Percentiles rank a stretch among this genome's conserved stretches.
phyloP scores from a whole-genome alignment of 2,113 vertebrate species.

The Dendrocopos noguchii region DNA sequence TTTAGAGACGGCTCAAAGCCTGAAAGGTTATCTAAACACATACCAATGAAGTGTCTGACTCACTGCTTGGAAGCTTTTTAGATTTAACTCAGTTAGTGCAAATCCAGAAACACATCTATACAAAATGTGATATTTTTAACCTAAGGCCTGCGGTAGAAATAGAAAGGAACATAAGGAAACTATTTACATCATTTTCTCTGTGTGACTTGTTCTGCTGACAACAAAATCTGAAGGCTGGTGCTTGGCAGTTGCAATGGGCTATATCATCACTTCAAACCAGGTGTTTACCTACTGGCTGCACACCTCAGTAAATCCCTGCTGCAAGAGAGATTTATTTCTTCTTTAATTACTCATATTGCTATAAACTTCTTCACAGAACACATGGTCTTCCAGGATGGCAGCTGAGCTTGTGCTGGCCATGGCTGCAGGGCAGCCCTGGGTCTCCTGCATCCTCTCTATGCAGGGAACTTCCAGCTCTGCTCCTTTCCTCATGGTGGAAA shows the following conservation, averaged over 20 bases:
- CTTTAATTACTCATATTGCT: not conserved
- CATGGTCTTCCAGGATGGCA: not conserved
- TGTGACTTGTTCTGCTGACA: not conserved
- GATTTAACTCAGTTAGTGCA: not conserved
- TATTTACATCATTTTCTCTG: not conserved
- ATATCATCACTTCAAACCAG: accelerated
- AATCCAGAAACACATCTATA: not conserved
- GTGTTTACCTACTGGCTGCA: not conserved
- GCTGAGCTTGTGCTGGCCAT: not conserved
- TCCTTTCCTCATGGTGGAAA: not conserved
- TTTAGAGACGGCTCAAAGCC: not conserved
- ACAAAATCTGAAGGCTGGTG: not conserved
- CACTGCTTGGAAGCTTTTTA: not conserved
- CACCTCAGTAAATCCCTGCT: not conserved
- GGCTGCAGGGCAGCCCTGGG: not conserved
- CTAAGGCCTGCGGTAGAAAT: not conserved
- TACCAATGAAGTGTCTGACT: not conserved
- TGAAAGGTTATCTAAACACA: not conserved
- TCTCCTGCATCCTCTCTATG: not conserved
- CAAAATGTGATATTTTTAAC: not conserved
- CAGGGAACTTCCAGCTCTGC: not conserved
- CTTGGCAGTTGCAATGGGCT: not conserved
- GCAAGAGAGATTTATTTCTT: not conserved
- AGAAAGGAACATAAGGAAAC: not conserved
- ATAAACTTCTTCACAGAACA: not conserved